Percentiles rank a stretch among this genome's conserved stretches.
Evolutionary conservation across 1,140 invertebrate genomes (phyloP).

Genomic region (Bombus impatiens): DNA sequence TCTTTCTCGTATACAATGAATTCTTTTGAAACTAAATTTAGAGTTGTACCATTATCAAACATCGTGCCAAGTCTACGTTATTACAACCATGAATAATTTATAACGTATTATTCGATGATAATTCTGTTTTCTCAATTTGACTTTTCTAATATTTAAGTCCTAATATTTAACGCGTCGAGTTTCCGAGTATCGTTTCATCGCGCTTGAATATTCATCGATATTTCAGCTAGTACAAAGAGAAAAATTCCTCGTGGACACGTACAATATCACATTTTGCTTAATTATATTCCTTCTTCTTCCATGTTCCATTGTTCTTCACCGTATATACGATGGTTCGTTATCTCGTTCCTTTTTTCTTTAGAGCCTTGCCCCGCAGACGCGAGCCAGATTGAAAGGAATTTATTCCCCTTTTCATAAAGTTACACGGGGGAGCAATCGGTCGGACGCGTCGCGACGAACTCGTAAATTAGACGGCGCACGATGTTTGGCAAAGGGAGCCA

Average conservation of each 20-base stretch:
- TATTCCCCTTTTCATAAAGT: conserved; percentile 1
- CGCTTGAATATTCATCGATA: conserved; percentile 2
- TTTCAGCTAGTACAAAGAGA: background rate
- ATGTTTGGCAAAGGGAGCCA: background rate
- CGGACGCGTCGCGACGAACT: background rate
- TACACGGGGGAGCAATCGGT: conserved; percentile 2
- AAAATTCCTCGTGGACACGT: background rate
- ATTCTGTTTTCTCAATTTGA: background rate
- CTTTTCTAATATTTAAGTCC: conserved; percentile 29
- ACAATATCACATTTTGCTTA: background rate
- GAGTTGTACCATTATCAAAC: background rate
- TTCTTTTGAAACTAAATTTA: background rate
- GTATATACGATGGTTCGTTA: background rate
- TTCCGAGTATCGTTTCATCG: conserved; percentile 10
- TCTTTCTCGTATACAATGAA: background rate
- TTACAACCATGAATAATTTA: background rate
- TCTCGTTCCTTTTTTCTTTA: conserved; percentile 11
- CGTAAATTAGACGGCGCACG: conserved; percentile 24
- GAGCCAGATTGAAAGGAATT: background rate
- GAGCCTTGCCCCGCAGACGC: background rate
- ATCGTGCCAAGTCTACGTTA: background rate
- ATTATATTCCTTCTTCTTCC: background rate
- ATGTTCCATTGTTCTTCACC: background rate
- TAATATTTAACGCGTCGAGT: conserved; percentile 13
- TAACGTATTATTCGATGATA: background rate